Conservation (phyloP, 2,888 invertebrate species). For the Diplazon laetatorius region DNA sequence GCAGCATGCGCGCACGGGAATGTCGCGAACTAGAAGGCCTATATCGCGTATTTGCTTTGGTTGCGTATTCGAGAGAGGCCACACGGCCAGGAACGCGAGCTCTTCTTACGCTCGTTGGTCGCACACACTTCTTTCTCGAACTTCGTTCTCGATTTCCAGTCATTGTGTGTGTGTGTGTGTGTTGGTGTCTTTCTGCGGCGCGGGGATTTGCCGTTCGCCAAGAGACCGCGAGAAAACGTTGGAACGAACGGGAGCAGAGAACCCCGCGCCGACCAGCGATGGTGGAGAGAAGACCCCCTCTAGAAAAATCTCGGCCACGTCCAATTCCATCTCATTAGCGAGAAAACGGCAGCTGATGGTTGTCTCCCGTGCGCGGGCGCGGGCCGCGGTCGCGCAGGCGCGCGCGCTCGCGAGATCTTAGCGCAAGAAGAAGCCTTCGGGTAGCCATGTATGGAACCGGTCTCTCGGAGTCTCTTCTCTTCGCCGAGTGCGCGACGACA, state of each 20-base stretch:
- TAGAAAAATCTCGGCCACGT: conserved; percentile 83
- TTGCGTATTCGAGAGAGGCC: conserved; percentile 48
- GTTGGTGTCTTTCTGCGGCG: conserved; percentile 23
- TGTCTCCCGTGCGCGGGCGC: too few species aligned
- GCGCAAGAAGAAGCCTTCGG: conserved; percentile 80
- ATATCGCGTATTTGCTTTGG: conserved; percentile 57
- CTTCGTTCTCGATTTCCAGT: conserved; percentile 1
- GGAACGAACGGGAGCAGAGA: conserved; percentile 49
- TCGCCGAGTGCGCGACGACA: conserved; percentile 43
- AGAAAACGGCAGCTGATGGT: conserved; percentile 82
- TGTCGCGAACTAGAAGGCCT: conserved; percentile 79
- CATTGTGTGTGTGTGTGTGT: too few species aligned
- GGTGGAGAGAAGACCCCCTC: conserved; percentile 71
- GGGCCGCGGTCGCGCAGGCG: too few species aligned
- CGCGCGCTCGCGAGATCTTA: conserved; percentile 74
- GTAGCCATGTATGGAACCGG: conserved; percentile 83
- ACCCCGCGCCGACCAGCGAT: conserved; percentile 41
- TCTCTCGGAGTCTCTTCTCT: conserved; percentile 78
- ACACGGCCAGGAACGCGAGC: conserved; percentile 56
- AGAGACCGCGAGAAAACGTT: conserved; percentile 21
- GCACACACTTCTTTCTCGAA: conserved; percentile 48
- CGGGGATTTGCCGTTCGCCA: conserved; percentile 28
- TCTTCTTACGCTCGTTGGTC: conserved; percentile 51
- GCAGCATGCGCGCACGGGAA: conserved; percentile 80
- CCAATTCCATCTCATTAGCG: conserved; percentile 83